Evolutionary conservation across 2,797 vertebrate genomes (phyloP), one percentile per base, ranked within the genome.

Genomic region (Linurgus olivaceus): DNA sequence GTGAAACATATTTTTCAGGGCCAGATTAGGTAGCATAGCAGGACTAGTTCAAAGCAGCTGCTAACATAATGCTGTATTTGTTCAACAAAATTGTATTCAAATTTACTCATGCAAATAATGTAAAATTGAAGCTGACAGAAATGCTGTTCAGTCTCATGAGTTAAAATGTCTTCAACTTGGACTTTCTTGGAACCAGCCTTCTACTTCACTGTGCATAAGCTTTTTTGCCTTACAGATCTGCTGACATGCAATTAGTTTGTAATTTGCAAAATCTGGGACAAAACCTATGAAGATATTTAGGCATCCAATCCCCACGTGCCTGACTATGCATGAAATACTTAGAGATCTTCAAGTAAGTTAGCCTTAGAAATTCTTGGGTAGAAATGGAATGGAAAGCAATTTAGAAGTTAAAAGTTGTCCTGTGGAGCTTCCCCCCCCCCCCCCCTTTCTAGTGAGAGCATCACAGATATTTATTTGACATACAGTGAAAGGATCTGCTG

Each of bases 371-470:
- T 72, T 78, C 26, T 90, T 76, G 24, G 11, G 57, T 76, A 70
- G 74, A 73, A 91, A 77, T 38, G 9, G 37, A 83, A 59, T 47
- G 23, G 40, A 72, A 92, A 88, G 18, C 35, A 40, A 70, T 87
- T 78, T 74, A 48, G 57, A 88, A 78, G 28, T 28, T 58, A 33
- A 83, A 78, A 94, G 63, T 45, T 52, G 17, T 10, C 28, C 44
- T 26, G 6, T 71, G 25, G 45, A 67, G n/a, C 9, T 4, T 47
- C n/a, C n/a, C n/a, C 0, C 1, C 4, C 5, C 4, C 5, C 2
- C 7, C 3, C n/a, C 33, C 18, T 67, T 61, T 57, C 20, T 78
- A 54, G 18, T 51, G 35, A 59, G 14, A 48, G 38, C 57, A 71
- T 54, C 31, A 13, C 13, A 29, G 42, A 35, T 58, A 17, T 51